Conservation (phyloP, 1,140 invertebrate genomes). For the Calosoma granatense region DNA sequence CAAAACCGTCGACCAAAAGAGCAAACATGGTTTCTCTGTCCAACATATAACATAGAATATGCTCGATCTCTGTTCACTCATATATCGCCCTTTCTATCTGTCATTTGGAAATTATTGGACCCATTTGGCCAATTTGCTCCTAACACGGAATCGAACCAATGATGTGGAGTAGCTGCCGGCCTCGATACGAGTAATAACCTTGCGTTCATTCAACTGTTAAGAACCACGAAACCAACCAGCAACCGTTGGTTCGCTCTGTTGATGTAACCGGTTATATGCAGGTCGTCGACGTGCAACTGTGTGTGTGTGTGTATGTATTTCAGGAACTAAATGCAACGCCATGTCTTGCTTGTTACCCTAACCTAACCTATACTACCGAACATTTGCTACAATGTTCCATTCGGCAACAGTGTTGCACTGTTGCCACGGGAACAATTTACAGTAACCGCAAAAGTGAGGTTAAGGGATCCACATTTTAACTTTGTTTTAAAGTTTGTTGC, state of each 20-base stretch:
- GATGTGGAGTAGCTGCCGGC: constrained; percentile 5
- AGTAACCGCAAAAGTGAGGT: background rate
- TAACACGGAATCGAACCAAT: constrained; percentile 10
- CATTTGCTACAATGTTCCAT: too few species aligned
- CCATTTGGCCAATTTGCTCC: constrained; percentile 12
- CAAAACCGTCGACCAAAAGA: background rate
- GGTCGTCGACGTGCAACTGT: too few species aligned
- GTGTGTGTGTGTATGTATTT: too few species aligned
- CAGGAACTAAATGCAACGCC: too few species aligned
- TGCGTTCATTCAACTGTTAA: background rate
- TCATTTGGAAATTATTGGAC: constrained; percentile 11
- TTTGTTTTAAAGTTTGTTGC: background rate
- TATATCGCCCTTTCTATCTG: constrained; percentile 1
- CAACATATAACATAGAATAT: background rate
- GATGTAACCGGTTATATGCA: too few species aligned
- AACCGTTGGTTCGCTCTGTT: background rate
- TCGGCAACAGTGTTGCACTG: too few species aligned
- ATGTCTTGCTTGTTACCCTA: too few species aligned
- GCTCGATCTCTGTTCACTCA: background rate
- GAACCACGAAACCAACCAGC: too few species aligned
- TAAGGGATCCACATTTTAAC: background rate
- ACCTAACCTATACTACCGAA: too few species aligned
- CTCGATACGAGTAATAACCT: background rate
- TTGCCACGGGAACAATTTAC: background rate
- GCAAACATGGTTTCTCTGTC: background rate